Percentiles rank a stretch among this genome's conserved stretches.
Conservation (phyloP, 2,888 invertebrate genomes). For the Troides aeacus region DNA sequence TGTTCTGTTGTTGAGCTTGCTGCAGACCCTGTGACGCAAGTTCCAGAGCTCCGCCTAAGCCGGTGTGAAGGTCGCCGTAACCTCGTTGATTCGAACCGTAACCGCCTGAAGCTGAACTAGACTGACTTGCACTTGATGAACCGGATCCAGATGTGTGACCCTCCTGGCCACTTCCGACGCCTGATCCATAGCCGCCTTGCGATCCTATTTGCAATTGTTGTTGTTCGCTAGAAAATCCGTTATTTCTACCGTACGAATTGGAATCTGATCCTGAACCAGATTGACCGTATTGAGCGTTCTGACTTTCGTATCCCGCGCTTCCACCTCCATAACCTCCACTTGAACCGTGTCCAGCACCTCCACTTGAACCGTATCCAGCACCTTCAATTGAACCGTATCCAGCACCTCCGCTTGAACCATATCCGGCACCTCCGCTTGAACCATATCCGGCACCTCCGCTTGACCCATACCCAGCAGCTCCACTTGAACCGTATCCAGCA, state of each 20-base stretch:
- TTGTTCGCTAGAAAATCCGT: slow-evolving; percentile 30
- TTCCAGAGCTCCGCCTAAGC: slow-evolving; percentile 55
- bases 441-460: background rate
- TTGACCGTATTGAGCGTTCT: slow-evolving; percentile 10
- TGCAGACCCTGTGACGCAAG: slow-evolving; percentile 60
- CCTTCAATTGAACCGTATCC: background rate
- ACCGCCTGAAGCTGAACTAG: slow-evolving; percentile 10
- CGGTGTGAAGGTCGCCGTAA: slow-evolving; percentile 39
- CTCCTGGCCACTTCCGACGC: slow-evolving; percentile 30
- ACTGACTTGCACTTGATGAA: slow-evolving; percentile 21
- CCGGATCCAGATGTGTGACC: slow-evolving; percentile 21
- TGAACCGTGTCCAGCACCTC: background rate
- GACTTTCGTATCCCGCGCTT: slow-evolving; percentile 1
- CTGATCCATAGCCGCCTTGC: slow-evolving; percentile 31
- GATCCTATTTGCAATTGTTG: slow-evolving; percentile 22
- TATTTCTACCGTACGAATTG: slow-evolving; percentile 9
- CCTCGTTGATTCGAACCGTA: slow-evolving; percentile 26
- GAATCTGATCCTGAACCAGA: slow-evolving; percentile 5
- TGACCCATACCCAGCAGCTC: background rate
- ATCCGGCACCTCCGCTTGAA: slow-evolving; percentile 1
- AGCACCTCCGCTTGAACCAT: background rate
- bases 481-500: background rate
- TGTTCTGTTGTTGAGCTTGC: slow-evolving; percentile 39
- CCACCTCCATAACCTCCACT: slow-evolving; percentile 2
- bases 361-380: background rate